Percentiles rank a stretch among this genome's conserved stretches.
These are phyloP conservation scores for Drosophila repletoides DNA, from an alignment of 1,140 invertebrate species.

Conservation along the genomic window DNA sequence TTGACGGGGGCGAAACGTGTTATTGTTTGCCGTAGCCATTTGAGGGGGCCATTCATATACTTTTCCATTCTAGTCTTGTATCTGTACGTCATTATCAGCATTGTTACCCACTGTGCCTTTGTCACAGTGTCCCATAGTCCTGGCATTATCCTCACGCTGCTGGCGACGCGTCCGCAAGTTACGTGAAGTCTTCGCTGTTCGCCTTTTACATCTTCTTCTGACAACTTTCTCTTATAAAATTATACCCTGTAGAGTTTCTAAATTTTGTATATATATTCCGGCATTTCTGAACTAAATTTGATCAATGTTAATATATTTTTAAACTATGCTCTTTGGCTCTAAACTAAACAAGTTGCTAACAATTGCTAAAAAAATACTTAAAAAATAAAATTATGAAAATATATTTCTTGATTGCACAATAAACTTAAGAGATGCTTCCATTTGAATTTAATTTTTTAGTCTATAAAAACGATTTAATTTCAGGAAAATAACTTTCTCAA, in stretches of 20 bases:
- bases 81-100: conserved; percentile 7
- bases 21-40: conserved; percentile 26
- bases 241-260: neutral
- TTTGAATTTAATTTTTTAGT: too few species aligned
- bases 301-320: too few species aligned
- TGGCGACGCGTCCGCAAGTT: neutral
- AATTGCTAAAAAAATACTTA: too few species aligned
- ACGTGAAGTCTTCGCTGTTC: neutral
- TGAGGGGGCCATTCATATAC: conserved; percentile 5
- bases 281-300: neutral
- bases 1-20: conserved; percentile 8
- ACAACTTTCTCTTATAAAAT: neutral
- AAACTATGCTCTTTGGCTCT: too few species aligned
- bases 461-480: too few species aligned
- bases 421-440: too few species aligned
- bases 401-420: too few species aligned
- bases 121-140: neutral
- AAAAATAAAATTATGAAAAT: too few species aligned
- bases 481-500: too few species aligned
- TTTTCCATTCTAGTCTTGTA: neutral
- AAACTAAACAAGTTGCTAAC: too few species aligned
- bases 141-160: neutral
- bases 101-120: neutral
- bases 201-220: neutral
- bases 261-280: neutral